Percentiles rank a stretch among this genome's conserved stretches.
phyloP scores from a whole-genome alignment of 1,140 invertebrate genomes.

The Bombus superbus region DNA sequence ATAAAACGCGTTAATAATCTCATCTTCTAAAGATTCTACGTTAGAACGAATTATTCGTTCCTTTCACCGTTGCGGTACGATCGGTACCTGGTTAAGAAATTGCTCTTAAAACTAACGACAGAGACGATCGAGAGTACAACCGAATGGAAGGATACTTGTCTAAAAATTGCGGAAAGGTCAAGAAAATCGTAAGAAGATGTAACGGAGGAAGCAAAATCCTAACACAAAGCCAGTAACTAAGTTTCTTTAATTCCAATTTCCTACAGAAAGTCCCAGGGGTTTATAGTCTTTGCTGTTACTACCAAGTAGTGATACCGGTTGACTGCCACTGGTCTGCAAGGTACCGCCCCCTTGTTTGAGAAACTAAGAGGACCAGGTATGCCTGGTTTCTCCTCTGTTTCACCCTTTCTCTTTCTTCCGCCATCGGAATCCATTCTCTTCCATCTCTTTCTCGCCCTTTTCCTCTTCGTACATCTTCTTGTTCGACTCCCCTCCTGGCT shows the following conservation, averaged over 20 bases:
- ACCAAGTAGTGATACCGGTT: conserved; percentile 63
- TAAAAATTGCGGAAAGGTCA: not conserved
- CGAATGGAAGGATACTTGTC: too few species aligned
- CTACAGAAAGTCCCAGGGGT: not conserved
- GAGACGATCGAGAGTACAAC: too few species aligned
- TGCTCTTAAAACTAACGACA: too few species aligned
- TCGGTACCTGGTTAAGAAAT: too few species aligned
- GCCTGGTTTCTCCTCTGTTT: conserved; percentile 46
- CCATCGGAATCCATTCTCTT: conserved; percentile 8
- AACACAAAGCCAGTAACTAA: not conserved
- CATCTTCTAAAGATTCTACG: too few species aligned
- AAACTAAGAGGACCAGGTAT: conserved; percentile 74
- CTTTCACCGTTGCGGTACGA: too few species aligned
- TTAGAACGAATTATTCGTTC: too few species aligned
- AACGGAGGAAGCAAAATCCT: not conserved
- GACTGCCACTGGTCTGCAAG: conserved; percentile 75
- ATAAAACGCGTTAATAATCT: too few species aligned
- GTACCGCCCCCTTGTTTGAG: conserved; percentile 78
- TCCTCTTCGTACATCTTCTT: conserved; percentile 30
- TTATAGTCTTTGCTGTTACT: not conserved
- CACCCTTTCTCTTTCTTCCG: conserved; percentile 38
- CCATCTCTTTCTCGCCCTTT: conserved; percentile 16
- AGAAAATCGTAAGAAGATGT: not conserved
- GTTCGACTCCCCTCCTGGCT: conserved; percentile 16
- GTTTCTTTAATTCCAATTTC: not conserved